phyloP scores from a whole-genome alignment of 1,140 invertebrate species.

The Steinernema khuongi region DNA sequence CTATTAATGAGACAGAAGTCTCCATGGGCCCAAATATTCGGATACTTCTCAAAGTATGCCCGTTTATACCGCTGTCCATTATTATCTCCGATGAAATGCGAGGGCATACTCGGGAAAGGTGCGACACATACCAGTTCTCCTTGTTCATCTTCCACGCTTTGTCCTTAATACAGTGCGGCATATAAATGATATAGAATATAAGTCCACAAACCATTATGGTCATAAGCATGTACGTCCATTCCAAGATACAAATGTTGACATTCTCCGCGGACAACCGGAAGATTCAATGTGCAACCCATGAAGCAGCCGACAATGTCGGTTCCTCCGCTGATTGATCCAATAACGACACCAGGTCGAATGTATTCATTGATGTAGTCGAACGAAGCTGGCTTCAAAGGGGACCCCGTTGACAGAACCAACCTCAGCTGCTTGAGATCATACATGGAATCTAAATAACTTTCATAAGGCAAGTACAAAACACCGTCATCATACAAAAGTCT shows the following conservation, averaged over 20 bases:
- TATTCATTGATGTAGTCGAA: slow-evolving; percentile 65
- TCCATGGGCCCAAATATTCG: slow-evolving; percentile 65
- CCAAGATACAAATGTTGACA: slow-evolving; percentile 64
- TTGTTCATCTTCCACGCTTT: slow-evolving; percentile 61
- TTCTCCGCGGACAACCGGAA: slow-evolving; percentile 65
- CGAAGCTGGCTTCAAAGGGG: slow-evolving; percentile 63
- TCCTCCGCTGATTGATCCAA: slow-evolving; percentile 66
- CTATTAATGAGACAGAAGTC: slow-evolving; percentile 65
- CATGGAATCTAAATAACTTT: slow-evolving; percentile 34
- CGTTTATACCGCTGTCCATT: slow-evolving; percentile 63
- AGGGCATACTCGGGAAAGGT: slow-evolving; percentile 67
- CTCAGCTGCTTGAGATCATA: slow-evolving; percentile 61
- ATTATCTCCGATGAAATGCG: slow-evolving; percentile 65
- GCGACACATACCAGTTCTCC: slow-evolving; percentile 65
- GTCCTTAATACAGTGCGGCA: slow-evolving; percentile 53
- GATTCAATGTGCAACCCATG: slow-evolving; percentile 63
- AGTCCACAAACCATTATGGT: slow-evolving; percentile 59
- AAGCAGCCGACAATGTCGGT: slow-evolving; percentile 67
- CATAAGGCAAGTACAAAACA: not conserved
- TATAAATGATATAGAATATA: not conserved
- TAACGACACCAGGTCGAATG: slow-evolving; percentile 64
- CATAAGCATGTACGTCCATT: slow-evolving; percentile 62
- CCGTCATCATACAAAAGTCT: slow-evolving; percentile 45
- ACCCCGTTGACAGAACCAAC: slow-evolving; percentile 65
- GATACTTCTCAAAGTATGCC: slow-evolving; percentile 65